Conservation (phyloP, 2,797 vertebrate species). For the Cygnus olor region DNA sequence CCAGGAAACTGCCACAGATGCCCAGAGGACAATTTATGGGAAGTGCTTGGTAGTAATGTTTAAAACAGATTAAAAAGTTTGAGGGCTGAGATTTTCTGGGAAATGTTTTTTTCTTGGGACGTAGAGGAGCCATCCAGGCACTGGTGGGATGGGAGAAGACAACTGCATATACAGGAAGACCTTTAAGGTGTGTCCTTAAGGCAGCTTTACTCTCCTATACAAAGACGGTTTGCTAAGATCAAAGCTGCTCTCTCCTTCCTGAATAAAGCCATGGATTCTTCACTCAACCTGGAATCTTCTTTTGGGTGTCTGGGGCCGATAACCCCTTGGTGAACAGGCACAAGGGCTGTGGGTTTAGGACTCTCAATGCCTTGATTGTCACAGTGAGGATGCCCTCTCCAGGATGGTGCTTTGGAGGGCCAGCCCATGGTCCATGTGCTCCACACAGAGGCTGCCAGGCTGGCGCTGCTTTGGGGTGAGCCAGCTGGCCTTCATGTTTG, state of each 20-base stretch:
- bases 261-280: fast-evolving
- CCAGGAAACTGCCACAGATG: background rate
- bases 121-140: background rate
- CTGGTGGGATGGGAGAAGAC: background rate
- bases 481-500: background rate
- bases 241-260: background rate
- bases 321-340: background rate
- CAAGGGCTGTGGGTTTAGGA: background rate
- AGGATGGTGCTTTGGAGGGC: background rate
- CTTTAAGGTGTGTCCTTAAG: background rate
- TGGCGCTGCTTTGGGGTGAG: background rate
- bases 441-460: background rate
- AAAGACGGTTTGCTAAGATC: background rate
- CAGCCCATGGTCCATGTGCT: background rate
- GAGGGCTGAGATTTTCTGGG: background rate
- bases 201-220: background rate
- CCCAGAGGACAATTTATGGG: background rate
- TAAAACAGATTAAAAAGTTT: background rate
- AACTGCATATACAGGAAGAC: too few species aligned
- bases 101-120: background rate
- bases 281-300: background rate
- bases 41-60: background rate
- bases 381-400: background rate
- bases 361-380: background rate
- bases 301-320: background rate